Conservation (phyloP, 2,797 vertebrate genomes). For the Tokudaia muenninki region DNA sequence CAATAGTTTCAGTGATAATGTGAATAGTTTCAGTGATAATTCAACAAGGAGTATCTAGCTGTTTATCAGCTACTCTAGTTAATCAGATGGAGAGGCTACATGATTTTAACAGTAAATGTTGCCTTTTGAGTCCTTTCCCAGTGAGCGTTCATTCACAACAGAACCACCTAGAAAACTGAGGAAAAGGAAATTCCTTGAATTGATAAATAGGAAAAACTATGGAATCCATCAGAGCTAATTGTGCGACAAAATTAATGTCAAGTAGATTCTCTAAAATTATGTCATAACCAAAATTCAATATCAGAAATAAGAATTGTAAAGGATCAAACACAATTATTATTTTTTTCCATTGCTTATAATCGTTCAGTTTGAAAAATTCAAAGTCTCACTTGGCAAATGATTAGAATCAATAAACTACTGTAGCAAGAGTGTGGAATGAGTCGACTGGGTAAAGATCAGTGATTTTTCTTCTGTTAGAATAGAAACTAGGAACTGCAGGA, state of each 20-base stretch:
- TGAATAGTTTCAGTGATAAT: conserved; percentile 18
- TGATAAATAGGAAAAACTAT: neutral
- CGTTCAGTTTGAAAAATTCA: conserved; percentile 1
- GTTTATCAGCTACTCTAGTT: neutral
- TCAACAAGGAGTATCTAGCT: neutral
- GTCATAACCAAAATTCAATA: conserved; percentile 22
- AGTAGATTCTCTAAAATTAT: neutral
- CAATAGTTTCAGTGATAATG: conserved; percentile 16
- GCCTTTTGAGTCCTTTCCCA: neutral
- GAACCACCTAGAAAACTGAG: neutral
- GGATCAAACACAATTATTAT: neutral
- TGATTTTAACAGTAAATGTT: neutral
- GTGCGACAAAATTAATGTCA: neutral
- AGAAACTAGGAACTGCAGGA: neutral
- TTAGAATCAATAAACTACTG: neutral
- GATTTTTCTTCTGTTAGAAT: neutral
- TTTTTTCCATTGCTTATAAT: neutral
- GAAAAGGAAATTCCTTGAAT: neutral
- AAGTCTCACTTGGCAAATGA: neutral
- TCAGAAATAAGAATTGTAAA: conserved; percentile 49
- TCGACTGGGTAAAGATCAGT: neutral
- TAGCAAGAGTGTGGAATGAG: neutral
- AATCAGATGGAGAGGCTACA: neutral
- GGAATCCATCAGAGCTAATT: neutral
- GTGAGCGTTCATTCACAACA: neutral